Evolutionary conservation across 2,797 vertebrate genomes (phyloP), one percentile per base, ranked within the genome.

Genomic region (Sorex maritimensis): DNA sequence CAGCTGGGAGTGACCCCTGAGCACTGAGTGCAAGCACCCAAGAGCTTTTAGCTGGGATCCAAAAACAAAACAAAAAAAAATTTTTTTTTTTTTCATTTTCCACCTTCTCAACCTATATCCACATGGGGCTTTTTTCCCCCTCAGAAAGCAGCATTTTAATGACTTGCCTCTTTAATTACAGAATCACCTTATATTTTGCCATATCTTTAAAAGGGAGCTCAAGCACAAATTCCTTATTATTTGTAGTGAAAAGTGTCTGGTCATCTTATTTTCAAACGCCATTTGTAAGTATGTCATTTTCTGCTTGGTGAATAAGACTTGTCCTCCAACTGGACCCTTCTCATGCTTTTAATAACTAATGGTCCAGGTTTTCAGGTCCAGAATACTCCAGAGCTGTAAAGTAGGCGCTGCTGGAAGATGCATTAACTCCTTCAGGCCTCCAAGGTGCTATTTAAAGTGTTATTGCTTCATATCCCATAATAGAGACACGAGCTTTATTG

Each of bases 341-440:
- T 82, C 30, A 38, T 81, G 65, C 61, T 92, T 86, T 94, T 83
- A 82, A 88, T 93, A 82, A 93, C 80, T 90, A 94, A 90, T 52
- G 28, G 90, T 75, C 24, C 71, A 91, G n/a, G 38, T 85, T 86
- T 95, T 88, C 73, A 79, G 72, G 30, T 75, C 41, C 44, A 88
- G 14, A 94, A 77, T 88, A 77, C 58, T 81, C 15, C 17, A 44
- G n/a, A 88, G 81, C 19, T 95, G 5, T 79, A 52, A 81, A 92
- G 81, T 11, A 84, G n/a, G 12, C 44, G 58, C 26, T 84, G 23
- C 41, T 38, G 49, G 88, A 92, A 88, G 80, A 78, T 81, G 24
- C 72, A 24, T 52, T 79, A 83, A 93, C 69, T 88, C 84, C 73
- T 91, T 65, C 26, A 49, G 93, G 15, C 49, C 55, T 86, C 41